Conservation (phyloP, 2,797 vertebrate genomes). For the Acipenser oxyrinchus region DNA sequence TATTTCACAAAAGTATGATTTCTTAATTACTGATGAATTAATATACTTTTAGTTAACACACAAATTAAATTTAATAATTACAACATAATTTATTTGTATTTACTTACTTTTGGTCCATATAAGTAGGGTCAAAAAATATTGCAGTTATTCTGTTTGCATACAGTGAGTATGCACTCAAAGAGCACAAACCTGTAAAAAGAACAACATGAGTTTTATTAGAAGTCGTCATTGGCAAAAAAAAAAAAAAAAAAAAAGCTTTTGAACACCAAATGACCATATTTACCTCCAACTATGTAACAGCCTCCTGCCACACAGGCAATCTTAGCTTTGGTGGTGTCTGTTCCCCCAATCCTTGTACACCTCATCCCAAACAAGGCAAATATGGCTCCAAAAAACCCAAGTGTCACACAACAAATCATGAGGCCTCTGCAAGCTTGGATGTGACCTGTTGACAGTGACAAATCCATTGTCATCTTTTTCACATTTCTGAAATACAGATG, state of each 20-base stretch:
- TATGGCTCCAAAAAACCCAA: constrained; percentile 57
- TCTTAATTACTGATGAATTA: too few species aligned
- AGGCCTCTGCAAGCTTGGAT: constrained; percentile 68
- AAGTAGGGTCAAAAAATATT: constrained; percentile 55
- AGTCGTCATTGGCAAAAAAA: neutral
- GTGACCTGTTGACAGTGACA: constrained; percentile 42
- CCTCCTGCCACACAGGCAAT: constrained; percentile 63
- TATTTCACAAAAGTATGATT: too few species aligned
- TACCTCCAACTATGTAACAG: constrained; percentile 61
- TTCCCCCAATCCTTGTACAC: constrained; percentile 67
- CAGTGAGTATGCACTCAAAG: constrained; percentile 56
- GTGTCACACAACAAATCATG: constrained; percentile 57
- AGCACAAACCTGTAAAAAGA: constrained; percentile 51
- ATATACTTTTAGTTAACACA: too few species aligned
- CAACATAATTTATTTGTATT: constrained; percentile 19
- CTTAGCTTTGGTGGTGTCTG: constrained; percentile 53
- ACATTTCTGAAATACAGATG: too few species aligned
- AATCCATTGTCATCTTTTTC: too few species aligned
- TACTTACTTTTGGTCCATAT: constrained; percentile 35
- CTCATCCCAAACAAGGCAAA: constrained; percentile 70
- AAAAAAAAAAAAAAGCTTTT: neutral
- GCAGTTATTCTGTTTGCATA: constrained; percentile 56
- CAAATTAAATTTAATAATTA: too few species aligned
- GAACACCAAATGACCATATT: constrained; percentile 4
- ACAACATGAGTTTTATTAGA: neutral